Base-by-base conservation (phyloP, 2,113 vertebrate species). In the Anolis carolinensis region DNA sequence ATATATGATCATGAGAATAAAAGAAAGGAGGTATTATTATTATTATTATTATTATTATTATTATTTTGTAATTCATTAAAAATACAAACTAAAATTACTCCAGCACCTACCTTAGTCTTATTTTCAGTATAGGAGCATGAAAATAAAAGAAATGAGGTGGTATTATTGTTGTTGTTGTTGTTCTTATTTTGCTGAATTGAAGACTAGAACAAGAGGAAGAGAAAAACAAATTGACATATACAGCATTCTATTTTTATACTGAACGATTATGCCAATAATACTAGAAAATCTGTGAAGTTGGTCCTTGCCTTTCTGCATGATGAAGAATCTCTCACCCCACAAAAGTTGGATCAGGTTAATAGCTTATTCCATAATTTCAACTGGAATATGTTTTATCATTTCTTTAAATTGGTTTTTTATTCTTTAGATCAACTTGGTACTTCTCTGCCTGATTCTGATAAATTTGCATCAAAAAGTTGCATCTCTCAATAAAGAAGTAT, bases 401-500 rank as follows among this genome's bases (percentile, higher is more conserved):
- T 67, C 48, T 16, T 55, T 6, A 71, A 39, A 23, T 34, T 63
- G 25, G 25, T 13, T 10, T 50, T 52, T 48, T 70, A 4, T n/a
- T 21, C 39, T 44, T 30, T 52, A 87, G 86, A 48, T 83, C 36
- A 87, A 87, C 30, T 27, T 62, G 5, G 52, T 62, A 5, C 50
- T 83, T 72, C 79, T 83, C 81, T 73, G 74, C 75, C 74, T 87
- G 62, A 59, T 80, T 89, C 67, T 89, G 85, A 83, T 30, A 39
- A 83, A 83, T 39, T 62, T 92, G 39, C 79, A 32, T 72, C 39
- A 62, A 52, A 86, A 83, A 23, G 5, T 92, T 25, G 52, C 87
- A 63, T 80, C 85, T 78, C 82, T 90, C 23, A 90, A 90, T 65
- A 16, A 87, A 78, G 67, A 92, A n/a, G 32, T 92, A n/a, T 87